Evolutionary conservation across 2,888 invertebrate genomes (phyloP), one percentile per base, ranked within the genome.

Genomic region (Phorcus lineatus): DNA sequence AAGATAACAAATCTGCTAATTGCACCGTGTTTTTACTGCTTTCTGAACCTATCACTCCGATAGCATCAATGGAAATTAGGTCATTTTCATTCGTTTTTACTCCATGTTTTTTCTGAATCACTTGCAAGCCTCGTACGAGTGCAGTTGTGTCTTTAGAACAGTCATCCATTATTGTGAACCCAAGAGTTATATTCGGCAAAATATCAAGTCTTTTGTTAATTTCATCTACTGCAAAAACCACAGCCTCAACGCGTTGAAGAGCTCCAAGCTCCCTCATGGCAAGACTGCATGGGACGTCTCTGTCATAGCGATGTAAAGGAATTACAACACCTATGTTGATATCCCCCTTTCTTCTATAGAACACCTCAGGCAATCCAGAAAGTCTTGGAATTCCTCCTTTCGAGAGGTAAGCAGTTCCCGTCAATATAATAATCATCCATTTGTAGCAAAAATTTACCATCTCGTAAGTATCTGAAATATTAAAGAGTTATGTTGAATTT

Each of bases 141-240:
- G 91, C 88, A 1, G 87, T 86, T 4, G 82, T 88, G 24, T 87
- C 83, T 74, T 87, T 89, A 31, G 83, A 84, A 74, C 91, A 91
- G 84, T 89, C 89, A 78, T 91, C 90, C 55, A 89, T 75, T 31
- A 90, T 83, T 52, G 85, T 85, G 70, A 84, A 88, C 0, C 91
- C 91, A 16, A 91, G 82, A 3, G 77, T 82, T 0, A 87, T 47
- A 57, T 86, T 82, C 0, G 87, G 86, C 36, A 90, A 81, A 19
- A 89, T 74, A 17, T 81, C 77, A 0, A 74, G 6, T 11, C 80
- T 57, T 2, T 70, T 28, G 84, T 91, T 91, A 67, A 90, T 86
- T 74, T 85, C 66, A 0, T 85, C 67, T 9, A 90, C 80, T 55
- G 89, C 87, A 75, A 84, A 90, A 13, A 80, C 84, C 47, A 90